Conservation (phyloP, 2,113 vertebrate species). For the Bubo blakistoni region DNA sequence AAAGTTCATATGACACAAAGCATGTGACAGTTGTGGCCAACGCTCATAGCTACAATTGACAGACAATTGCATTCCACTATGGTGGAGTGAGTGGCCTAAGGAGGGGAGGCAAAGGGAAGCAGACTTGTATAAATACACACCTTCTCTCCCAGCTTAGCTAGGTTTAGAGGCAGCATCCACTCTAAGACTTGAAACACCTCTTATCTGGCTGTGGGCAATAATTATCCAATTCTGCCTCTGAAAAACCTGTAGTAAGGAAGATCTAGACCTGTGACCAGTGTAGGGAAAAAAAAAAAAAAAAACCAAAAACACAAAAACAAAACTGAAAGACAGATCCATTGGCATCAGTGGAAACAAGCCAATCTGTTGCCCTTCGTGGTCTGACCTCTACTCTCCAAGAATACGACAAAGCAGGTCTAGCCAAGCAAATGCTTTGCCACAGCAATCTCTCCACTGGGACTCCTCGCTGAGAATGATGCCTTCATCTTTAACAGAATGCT, state of each 20-base stretch:
- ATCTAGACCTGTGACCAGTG: background rate
- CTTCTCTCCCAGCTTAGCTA: background rate
- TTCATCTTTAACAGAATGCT: background rate
- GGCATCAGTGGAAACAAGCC: background rate
- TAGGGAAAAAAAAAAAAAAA: fast-evolving
- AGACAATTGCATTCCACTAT: background rate
- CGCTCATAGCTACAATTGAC: background rate
- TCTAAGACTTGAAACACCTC: background rate
- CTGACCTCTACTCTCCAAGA: background rate
- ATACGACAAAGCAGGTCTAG: background rate
- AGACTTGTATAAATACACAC: background rate
- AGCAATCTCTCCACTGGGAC: background rate
- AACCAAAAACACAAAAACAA: background rate
- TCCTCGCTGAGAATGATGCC: background rate
- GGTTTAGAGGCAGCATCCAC: background rate
- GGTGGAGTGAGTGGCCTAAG: background rate
- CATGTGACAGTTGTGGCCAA: background rate
- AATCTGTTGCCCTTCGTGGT: background rate
- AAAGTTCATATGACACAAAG: background rate
- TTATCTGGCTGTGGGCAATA: background rate
- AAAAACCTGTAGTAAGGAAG: background rate
- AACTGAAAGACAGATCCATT: background rate
- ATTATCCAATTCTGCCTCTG: background rate
- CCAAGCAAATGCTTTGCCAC: background rate
- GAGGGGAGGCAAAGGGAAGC: background rate